Evolutionary conservation across 2,113 vertebrate species (phyloP).

Genomic region (Deroptyus accipitrinus): DNA sequence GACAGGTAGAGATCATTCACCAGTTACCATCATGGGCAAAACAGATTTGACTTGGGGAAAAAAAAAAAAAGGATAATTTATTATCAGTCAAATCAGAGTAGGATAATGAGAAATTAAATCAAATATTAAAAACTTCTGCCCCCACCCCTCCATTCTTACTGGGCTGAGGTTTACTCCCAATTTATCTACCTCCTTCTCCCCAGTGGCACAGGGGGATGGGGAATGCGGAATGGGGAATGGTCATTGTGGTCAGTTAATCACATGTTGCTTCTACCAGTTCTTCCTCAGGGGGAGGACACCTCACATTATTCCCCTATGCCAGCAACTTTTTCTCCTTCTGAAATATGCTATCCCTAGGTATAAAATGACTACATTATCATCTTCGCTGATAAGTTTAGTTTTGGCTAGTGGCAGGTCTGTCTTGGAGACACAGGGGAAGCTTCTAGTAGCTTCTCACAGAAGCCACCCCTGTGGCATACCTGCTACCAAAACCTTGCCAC

Average conservation of each 20-base stretch:
- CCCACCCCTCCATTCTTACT: not conserved
- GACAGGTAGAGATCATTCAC: not conserved
- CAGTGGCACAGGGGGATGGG: fast-evolving
- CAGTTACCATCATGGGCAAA: not conserved
- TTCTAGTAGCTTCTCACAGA: not conserved
- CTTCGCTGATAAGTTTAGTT: fast-evolving
- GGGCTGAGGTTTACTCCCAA: not conserved
- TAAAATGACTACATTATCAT: no score
- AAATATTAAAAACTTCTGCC: not conserved
- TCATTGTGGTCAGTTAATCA: not conserved
- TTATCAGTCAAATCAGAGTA: not conserved
- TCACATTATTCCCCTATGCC: not conserved
- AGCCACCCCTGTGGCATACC: not conserved
- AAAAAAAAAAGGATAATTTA: not conserved
- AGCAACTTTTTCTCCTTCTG: not conserved
- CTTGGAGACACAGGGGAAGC: no score
- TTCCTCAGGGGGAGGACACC: not conserved
- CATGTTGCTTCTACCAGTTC: not conserved
- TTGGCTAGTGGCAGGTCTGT: fast-evolving
- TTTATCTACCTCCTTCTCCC: not conserved
- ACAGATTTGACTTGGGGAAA: not conserved
- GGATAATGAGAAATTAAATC: not conserved
- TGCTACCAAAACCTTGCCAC: not conserved
- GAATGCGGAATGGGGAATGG: not conserved
- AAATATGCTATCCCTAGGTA: no score